These are phyloP conservation scores for Tangara arthus DNA, from an alignment of 2,797 vertebrate species.

Conservation along the genomic window DNA sequence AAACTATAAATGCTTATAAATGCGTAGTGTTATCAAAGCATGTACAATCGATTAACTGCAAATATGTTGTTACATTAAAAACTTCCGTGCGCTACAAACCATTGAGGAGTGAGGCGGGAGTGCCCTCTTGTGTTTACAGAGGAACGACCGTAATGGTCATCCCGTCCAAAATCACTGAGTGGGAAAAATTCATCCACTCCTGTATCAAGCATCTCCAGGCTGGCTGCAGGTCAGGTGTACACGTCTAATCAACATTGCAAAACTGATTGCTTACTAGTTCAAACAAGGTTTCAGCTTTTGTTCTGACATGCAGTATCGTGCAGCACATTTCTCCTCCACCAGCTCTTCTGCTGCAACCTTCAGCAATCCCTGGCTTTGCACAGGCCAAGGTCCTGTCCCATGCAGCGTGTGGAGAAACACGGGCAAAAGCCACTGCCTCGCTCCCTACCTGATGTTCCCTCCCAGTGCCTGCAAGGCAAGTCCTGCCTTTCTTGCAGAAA, in stretches of 20 bases:
- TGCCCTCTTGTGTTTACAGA: slow-evolving; percentile 72
- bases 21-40: background rate
- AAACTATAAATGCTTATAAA: background rate
- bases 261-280: background rate
- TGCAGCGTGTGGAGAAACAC: background rate
- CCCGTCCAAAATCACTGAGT: background rate
- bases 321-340: background rate
- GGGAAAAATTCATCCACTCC: background rate
- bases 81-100: background rate
- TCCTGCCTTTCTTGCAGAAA: background rate
- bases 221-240: background rate
- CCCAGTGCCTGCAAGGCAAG: background rate
- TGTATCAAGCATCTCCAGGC: background rate
- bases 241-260: background rate
- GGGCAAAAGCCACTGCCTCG: background rate
- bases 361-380: background rate
- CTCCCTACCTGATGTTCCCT: background rate
- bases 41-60: background rate
- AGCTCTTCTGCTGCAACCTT: background rate
- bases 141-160: background rate
- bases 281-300: background rate
- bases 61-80: background rate
- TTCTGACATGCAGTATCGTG: background rate
- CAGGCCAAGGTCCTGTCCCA: fast-evolving
- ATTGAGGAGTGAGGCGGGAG: slow-evolving; percentile 21